Evolutionary conservation across 2,113 vertebrate genomes (phyloP), one percentile per base, ranked within the genome.

Genomic region (Oplegnathus fasciatus): DNA sequence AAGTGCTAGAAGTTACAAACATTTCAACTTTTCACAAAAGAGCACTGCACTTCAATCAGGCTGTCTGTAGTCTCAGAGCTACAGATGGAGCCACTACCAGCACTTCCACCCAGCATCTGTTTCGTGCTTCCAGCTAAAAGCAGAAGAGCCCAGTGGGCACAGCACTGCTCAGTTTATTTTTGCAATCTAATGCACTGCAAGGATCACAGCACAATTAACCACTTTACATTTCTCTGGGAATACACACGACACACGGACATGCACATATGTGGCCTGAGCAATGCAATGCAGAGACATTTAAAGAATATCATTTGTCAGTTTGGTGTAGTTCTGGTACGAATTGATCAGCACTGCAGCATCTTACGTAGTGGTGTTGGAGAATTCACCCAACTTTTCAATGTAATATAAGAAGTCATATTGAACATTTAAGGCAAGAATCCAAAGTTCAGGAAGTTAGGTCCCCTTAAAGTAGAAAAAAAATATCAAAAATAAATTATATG

Each of bases 31-130:
- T 82, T 79, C 82, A 77, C 79, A 87, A 86, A 91, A 89, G 77
- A 85, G 80, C 7, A 60, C 79, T 18, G 62, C 74, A 72, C 89
- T 89, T 86, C 82, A 91, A 71, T 82, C 80, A 67, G 62, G 77
- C 82, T 80, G 73, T 79, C 78, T 70, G 75, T 55, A 65, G 88
- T 91, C 91, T 92, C 89, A 68, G 67, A 85, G 91, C 91, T 86
- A 74, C 92, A 93, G 88, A 91, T 89, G 92, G 89, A 91, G 81
- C 50, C 81, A 84, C 86, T 28, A 80, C 13, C 65, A 61, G 83
- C 83, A 64, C 91, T 85, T 87, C 80, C 86, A 86, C 78, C 1
- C 32, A 85, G 85, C 91, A 91, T 91, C 93, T 93, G 90, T 86
- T 90, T 86, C 34, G 37, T 44, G 74, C 77, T 83, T 82, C 79